Evolutionary conservation across 2,113 vertebrate genomes (phyloP).

Genomic region (Podocnemis expansa): DNA sequence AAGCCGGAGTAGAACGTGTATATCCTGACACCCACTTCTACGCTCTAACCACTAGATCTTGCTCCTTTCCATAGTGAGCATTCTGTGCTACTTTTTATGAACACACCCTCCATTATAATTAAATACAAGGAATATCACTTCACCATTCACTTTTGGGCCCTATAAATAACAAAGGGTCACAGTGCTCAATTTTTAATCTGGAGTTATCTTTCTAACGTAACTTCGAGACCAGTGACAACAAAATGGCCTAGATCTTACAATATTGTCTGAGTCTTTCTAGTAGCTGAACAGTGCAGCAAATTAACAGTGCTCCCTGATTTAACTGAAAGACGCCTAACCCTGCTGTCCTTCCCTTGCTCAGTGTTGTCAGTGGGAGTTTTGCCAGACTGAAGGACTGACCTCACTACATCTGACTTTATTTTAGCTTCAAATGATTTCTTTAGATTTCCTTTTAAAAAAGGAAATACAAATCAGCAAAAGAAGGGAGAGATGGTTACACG

Average conservation of each 20-base stretch:
- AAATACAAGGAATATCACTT: background rate
- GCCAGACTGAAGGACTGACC: background rate
- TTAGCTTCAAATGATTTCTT: background rate
- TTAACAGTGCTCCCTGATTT: background rate
- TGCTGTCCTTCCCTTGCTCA: background rate
- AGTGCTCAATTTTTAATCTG: background rate
- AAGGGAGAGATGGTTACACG: background rate
- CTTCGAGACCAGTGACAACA: background rate
- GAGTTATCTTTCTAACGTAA: background rate
- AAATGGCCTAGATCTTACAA: background rate
- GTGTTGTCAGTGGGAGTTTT: background rate
- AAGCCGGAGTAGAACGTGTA: background rate
- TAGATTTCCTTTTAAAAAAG: background rate
- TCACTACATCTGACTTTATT: constrained; percentile 1
- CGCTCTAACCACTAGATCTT: background rate
- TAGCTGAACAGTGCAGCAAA: background rate
- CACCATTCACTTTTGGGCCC: background rate
- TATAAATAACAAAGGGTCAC: background rate
- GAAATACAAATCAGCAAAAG: background rate
- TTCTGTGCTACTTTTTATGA: background rate
- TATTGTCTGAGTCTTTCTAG: background rate
- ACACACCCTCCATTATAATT: background rate
- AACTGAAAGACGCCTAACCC: rapidly evolving
- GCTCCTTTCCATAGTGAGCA: background rate
- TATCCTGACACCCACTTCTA: background rate